Conservation (phyloP, 2,888 invertebrate genomes). For the Drosophila ustulata region DNA sequence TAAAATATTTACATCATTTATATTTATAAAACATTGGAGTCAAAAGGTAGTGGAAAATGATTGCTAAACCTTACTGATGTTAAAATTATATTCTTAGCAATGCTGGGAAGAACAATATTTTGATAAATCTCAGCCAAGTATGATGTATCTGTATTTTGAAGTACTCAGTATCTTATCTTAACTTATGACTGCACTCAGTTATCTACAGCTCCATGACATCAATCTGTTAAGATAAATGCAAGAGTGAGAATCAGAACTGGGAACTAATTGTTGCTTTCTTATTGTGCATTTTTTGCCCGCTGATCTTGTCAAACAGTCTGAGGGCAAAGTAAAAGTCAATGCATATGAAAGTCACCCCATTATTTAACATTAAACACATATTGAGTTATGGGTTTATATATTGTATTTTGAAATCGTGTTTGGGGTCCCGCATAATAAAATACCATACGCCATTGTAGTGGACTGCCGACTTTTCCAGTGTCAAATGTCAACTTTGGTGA, state of each 20-base stretch:
- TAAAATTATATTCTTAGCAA: background rate
- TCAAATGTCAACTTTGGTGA: slow-evolving; percentile 69
- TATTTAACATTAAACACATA: slow-evolving; percentile 42
- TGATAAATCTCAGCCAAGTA: slow-evolving; percentile 3
- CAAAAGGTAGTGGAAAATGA: background rate
- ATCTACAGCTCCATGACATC: slow-evolving; percentile 10
- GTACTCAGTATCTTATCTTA: slow-evolving; percentile 38
- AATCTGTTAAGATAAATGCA: slow-evolving; percentile 13
- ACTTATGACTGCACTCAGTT: slow-evolving; percentile 8
- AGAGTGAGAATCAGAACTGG: background rate
- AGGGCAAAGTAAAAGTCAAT: slow-evolving; percentile 72
- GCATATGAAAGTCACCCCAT: slow-evolving; percentile 68
- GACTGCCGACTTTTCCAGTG: slow-evolving; percentile 54
- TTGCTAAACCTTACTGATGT: background rate
- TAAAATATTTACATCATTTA: slow-evolving; percentile 47
- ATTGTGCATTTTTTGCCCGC: background rate
- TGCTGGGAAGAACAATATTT: background rate
- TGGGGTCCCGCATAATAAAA: slow-evolving; percentile 62
- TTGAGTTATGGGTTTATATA: background rate
- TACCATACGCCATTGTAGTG: slow-evolving; percentile 36
- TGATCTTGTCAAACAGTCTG: slow-evolving; percentile 42
- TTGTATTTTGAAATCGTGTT: slow-evolving; percentile 51
- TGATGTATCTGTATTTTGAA: slow-evolving; percentile 22
- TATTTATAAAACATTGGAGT: slow-evolving; percentile 38
- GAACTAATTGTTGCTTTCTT: background rate